phyloP scores from a whole-genome alignment of 2,113 vertebrate genomes.

The Tragelaphus scriptus region DNA sequence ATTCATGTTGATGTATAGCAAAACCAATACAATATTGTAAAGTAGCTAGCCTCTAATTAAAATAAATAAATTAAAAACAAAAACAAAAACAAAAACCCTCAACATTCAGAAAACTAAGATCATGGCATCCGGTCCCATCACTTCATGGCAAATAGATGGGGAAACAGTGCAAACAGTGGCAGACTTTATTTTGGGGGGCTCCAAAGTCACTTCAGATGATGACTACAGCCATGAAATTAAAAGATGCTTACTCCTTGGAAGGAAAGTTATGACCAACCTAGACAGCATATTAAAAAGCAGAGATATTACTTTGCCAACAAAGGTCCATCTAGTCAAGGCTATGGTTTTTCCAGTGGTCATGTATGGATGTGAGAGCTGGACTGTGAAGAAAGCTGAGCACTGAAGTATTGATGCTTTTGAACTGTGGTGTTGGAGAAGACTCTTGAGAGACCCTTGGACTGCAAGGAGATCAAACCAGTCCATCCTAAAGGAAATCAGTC shows the following conservation, averaged over 20 bases:
- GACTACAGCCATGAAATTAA: background rate
- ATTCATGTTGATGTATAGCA: too few relatives aligned
- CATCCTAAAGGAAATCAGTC: background rate
- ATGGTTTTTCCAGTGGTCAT: background rate
- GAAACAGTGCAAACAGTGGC: background rate
- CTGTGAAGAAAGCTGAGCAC: background rate
- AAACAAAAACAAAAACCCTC: background rate
- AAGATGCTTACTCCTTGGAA: background rate
- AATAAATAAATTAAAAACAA: too few relatives aligned
- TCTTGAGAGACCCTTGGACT: background rate
- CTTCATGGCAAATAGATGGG: background rate
- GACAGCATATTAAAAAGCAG: background rate
- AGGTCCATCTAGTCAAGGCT: background rate
- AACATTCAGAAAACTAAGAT: background rate
- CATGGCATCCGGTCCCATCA: background rate
- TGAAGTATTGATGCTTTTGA: background rate
- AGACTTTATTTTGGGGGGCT: background rate
- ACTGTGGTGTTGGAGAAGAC: background rate
- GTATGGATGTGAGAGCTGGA: background rate
- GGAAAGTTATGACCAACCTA: background rate
- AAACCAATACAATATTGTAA: too few relatives aligned
- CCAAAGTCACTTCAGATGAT: background rate
- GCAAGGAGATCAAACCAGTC: background rate
- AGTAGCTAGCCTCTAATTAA: too few relatives aligned
- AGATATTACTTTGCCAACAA: background rate